Evolutionary conservation across 2,888 invertebrate genomes (phyloP), one percentile per base, ranked within the genome.

Genomic region (Lasioglossum oenotherae): DNA sequence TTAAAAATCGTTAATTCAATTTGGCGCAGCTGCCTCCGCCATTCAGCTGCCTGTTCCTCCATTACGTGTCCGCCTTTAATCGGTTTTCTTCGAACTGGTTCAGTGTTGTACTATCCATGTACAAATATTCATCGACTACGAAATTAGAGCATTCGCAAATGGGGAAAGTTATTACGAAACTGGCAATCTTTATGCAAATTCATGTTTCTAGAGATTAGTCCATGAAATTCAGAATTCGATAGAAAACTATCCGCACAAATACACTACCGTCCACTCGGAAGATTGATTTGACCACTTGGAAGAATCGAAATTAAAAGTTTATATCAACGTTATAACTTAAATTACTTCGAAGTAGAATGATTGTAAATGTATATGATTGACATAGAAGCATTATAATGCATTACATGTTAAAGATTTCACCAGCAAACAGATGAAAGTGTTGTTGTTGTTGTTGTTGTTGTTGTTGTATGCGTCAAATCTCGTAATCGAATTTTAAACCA

Each of bases 1-100:
- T 86, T 77, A 87, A 86, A 86, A 87, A 87, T 86, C 73, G 76
- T 69, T 80, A 60, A 81, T 84, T 89, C 79, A 76, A 86, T 86
- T 86, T 44, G 67, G 46, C 38, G 79, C 81, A 81, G 78, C 57
- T 84, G 79, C 74, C 23, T 38, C 27, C 60, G 75, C 57, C n/a
- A 46, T 60, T 16, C 57, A 49, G 53, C 67, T 74, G 53, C 67
- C 44, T 38, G n/a, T 49, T 46, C 46, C 14, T 74, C 31, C 49
- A 41, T 35, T 69, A 46, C 49, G 31, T 12, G 27, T 23, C 23
- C 23, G 23, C 69, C 27, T 69, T 16, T 27, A 72, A 44, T 44
- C 72, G 72, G 4, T 41, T 72, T 44, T 6, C 41, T 72, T 44
- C 44, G 44, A 72, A 27, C 23, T 27, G 23, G n/a, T n/a, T 41